Evolutionary conservation across 1,140 invertebrate genomes (phyloP).

Genomic region (Ceratina calcarata): DNA sequence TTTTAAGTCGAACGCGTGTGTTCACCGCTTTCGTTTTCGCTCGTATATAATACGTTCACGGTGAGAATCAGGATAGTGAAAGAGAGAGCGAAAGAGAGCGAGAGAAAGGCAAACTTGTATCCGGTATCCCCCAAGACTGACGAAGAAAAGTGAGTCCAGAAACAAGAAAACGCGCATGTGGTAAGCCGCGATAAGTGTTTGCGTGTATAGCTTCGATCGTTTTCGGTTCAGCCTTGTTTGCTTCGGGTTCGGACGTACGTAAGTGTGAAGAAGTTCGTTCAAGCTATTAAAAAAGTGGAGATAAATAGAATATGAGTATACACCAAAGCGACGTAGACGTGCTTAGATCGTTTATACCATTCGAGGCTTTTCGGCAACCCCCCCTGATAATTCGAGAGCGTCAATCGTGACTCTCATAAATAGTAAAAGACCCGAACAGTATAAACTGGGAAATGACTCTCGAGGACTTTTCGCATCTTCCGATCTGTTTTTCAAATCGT

Average conservation of each 20-base stretch:
- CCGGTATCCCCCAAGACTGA: constrained; percentile 27
- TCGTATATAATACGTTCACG: neutral
- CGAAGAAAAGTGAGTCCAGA: constrained; percentile 25
- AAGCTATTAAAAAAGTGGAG: constrained; percentile 22
- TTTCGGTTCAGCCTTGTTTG: neutral
- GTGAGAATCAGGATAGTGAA: constrained; percentile 12
- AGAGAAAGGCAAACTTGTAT: constrained; percentile 21
- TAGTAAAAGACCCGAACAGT: too few species aligned
- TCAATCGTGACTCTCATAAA: too few species aligned
- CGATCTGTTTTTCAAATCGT: too few species aligned
- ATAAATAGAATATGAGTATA: constrained; percentile 16
- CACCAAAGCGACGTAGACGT: constrained; percentile 6
- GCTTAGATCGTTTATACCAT: neutral
- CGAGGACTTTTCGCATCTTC: too few species aligned
- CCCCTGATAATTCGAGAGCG: too few species aligned
- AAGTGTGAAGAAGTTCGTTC: constrained; percentile 12
- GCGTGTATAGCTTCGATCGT: constrained; percentile 7
- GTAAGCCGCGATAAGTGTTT: constrained; percentile 35
- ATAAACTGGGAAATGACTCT: too few species aligned
- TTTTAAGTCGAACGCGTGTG: neutral
- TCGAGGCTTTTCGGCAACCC: constrained; percentile 4
- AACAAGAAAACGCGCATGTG: constrained; percentile 35
- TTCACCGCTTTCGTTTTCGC: constrained; percentile 7
- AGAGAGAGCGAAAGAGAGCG: constrained; percentile 9
- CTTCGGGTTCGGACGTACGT: neutral